A percentile compares a stretch with the other conserved stretches of the same genome.
phyloP scores from a whole-genome alignment of 1,140 invertebrate species.

The Drosophila setifemur region DNA sequence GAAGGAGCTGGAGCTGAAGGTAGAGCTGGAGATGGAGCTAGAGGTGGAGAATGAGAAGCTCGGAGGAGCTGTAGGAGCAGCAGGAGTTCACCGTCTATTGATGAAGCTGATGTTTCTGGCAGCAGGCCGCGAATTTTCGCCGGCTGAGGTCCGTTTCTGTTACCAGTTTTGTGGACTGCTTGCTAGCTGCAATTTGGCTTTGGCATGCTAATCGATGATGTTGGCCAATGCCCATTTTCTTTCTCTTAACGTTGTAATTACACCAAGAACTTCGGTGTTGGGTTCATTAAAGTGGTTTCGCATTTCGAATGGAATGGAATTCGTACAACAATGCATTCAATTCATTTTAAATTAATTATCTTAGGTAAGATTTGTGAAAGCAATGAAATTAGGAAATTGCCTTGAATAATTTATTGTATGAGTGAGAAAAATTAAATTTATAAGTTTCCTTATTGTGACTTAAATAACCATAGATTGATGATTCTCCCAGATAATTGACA shows the following conservation, averaged over 20 bases:
- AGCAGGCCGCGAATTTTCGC: constrained; percentile 13
- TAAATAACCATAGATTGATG: no score
- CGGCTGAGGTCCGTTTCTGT: constrained; percentile 13
- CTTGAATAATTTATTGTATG: constrained; percentile 8
- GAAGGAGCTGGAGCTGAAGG: constrained; percentile 49
- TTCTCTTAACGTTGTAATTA: constrained; percentile 21
- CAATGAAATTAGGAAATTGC: background rate
- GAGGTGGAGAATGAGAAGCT: no score
- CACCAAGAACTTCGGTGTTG: background rate
- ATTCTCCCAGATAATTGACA: no score
- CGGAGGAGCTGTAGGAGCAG: constrained; percentile 39
- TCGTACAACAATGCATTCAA: constrained; percentile 12
- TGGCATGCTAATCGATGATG: constrained; percentile 60
- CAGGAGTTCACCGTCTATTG: constrained; percentile 73
- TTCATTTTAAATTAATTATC: background rate
- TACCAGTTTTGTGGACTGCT: constrained; percentile 20
- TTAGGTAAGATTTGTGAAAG: constrained; percentile 5
- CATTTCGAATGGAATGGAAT: background rate
- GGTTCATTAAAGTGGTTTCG: constrained; percentile 6
- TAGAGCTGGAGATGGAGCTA: no score
- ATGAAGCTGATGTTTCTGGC: constrained; percentile 66
- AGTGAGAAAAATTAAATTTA: background rate
- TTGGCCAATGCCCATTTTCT: constrained; percentile 36
- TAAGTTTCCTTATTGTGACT: no score
- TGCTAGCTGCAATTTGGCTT: constrained; percentile 7